Base-by-base conservation (phyloP, 2,113 vertebrate genomes). In the Halichoeres trimaculatus region DNA sequence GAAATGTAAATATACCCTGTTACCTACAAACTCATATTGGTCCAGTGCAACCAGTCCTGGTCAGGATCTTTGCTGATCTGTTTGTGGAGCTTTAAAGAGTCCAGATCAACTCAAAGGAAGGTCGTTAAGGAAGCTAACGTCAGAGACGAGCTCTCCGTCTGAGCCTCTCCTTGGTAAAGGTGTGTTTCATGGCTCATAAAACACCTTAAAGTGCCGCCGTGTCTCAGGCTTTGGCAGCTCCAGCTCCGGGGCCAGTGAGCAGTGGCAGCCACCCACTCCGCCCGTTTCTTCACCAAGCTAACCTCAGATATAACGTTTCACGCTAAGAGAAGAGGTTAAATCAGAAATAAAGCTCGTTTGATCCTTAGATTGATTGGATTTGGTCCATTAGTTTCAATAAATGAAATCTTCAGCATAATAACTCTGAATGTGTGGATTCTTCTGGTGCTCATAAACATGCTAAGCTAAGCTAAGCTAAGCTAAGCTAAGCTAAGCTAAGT, bases 351-450 rank as follows among this genome's bases (percentile, higher is more conserved):
- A 16, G 19, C 4, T 2, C 45, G 5, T 2, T 13, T 3, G n/a
- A 17, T 1, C 17, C 26, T 8, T 3, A 6, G 12, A 13, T 61
- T 45, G 45, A 47, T 11, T 3, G 4, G 48, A 57, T 19, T 50
- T 48, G 20, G 26, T 26, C 9, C 20, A 23, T 52, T 19, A 17
- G 16, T 2, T 19, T 4, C 38, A 40, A 40, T 45, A 5, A 45
- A 17, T 17, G 2, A 14, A 26, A 7, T 35, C 10, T 67, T 53
- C 73, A 69, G 73, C 73, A 48, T 71, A 66, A 34, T 71, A 80
- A 76, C 53, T 73, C 55, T 48, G 35, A 47, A 36, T 45, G 56
- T 26, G 45, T 50, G 51, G 22, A n/a, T 61, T 65, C 36, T 40
- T 58, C 55, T 50, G 45, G 50, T 34, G 56, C 34, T 51, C 30